A percentile compares a stretch with the other conserved stretches of the same genome.
phyloP scores from a whole-genome alignment of 2,888 invertebrate genomes.

The Protophormia terraenovae region DNA sequence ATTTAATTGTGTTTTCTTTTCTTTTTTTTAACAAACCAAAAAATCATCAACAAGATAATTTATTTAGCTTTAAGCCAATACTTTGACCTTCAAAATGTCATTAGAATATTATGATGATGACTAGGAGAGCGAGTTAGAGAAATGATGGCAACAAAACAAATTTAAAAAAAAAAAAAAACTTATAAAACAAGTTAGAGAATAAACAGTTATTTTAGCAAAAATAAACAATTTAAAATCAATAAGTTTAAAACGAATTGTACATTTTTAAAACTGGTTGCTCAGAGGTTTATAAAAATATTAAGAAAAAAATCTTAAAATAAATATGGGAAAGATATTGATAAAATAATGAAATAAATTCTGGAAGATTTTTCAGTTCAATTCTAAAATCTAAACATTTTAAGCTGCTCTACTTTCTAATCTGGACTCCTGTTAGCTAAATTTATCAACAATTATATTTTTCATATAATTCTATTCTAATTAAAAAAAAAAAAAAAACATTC shows the following conservation, averaged over 20 bases:
- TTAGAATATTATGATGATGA: no score
- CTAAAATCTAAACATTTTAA: no score
- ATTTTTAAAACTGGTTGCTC: slow-evolving; percentile 8
- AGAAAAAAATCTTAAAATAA: no score
- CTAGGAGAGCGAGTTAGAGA: no score
- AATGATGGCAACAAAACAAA: slow-evolving; percentile 2
- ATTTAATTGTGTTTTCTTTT: background rate
- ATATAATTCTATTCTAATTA: no score
- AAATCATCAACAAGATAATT: background rate
- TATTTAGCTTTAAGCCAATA: background rate
- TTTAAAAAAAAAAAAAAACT: slow-evolving; percentile 3
- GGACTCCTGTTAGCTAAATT: no score
- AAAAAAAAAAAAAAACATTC: no score
- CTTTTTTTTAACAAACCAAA: background rate
- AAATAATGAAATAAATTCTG: no score
- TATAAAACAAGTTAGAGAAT: slow-evolving; percentile 20
- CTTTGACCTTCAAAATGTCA: slow-evolving; percentile 54
- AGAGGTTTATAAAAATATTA: background rate
- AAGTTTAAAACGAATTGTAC: background rate
- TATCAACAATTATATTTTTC: no score
- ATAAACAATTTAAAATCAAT: slow-evolving; percentile 16
- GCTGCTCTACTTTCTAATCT: no score
- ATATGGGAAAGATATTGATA: no score
- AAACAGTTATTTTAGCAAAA: slow-evolving; percentile 40
- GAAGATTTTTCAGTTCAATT: no score